phyloP scores from a whole-genome alignment of 1,140 invertebrate species.

The Heliconius eleuchia region DNA sequence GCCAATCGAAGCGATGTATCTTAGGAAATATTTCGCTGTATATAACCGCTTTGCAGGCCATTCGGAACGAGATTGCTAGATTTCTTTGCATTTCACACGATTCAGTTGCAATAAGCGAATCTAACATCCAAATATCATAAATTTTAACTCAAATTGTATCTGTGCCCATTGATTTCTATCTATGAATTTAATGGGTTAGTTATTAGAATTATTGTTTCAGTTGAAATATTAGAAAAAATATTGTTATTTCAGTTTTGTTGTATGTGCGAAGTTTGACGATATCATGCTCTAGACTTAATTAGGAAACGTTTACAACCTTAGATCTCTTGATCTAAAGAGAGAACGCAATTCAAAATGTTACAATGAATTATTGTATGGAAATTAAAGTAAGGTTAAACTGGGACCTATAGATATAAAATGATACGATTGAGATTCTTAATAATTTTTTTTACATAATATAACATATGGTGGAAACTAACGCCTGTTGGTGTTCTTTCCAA shows the following conservation, averaged over 20 bases:
- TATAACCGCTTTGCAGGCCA: conserved; percentile 60
- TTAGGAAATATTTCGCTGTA: conserved; percentile 75
- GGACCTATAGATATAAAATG: conserved; percentile 51
- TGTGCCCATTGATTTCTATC: conserved; percentile 23
- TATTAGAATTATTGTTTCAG: conserved; percentile 12
- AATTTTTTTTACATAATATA: neutral
- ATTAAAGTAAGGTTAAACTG: conserved; percentile 49
- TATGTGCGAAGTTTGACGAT: neutral
- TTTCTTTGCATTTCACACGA: conserved; percentile 77
- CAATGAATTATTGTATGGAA: conserved; percentile 72
- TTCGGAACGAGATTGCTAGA: conserved; percentile 65
- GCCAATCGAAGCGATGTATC: conserved; percentile 75
- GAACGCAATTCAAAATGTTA: conserved; percentile 40
- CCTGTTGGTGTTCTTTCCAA: too few relatives aligned
- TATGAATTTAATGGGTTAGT: conserved; percentile 20
- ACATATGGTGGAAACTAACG: too few relatives aligned
- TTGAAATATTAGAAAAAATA: neutral
- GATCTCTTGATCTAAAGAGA: conserved; percentile 18
- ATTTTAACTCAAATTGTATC: conserved; percentile 40
- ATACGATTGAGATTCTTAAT: neutral
- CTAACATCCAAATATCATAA: conserved; percentile 53
- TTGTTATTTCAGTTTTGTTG: neutral
- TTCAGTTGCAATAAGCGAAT: conserved; percentile 58
- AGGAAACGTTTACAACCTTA: conserved; percentile 28
- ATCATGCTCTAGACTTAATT: conserved; percentile 17